These are phyloP conservation scores for Coilia nasus DNA, from an alignment of 2,797 vertebrate genomes.

Conservation along the genomic window DNA sequence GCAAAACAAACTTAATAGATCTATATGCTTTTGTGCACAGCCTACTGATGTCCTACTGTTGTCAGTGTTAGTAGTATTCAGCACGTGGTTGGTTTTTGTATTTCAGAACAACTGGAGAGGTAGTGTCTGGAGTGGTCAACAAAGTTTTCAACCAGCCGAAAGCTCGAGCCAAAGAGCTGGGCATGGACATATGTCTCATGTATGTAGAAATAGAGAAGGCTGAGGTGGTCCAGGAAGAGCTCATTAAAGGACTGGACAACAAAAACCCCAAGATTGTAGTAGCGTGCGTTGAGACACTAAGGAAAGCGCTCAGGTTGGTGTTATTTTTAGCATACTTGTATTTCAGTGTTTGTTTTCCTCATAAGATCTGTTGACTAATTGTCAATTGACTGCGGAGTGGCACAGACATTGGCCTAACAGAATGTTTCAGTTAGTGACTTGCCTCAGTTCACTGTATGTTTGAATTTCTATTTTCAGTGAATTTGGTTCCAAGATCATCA, in stretches of 20 bases:
- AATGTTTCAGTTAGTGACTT: neutral
- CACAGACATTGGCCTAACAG: neutral
- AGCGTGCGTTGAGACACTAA: conserved; percentile 87
- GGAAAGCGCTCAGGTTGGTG: conserved; percentile 89
- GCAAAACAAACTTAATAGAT: neutral
- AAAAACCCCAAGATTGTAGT: conserved; percentile 97
- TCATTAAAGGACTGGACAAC: conserved; percentile 94
- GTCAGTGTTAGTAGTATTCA: neutral
- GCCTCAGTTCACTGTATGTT: neutral
- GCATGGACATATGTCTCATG: conserved; percentile 92
- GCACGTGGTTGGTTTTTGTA: conserved; percentile 24
- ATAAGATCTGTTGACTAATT: neutral
- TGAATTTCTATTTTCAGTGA: conserved; percentile 78
- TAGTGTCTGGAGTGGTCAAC: conserved; percentile 93
- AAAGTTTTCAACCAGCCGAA: conserved; percentile 99
- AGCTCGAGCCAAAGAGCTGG: conserved; percentile 93
- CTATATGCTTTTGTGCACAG: neutral
- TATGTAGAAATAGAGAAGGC: conserved; percentile 95
- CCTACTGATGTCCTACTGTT: neutral
- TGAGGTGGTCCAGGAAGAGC: conserved; percentile 92
- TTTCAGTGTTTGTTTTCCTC: conserved; percentile 38
- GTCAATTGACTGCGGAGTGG: neutral
- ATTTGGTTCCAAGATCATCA: conserved; percentile 96
- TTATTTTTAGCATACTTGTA: neutral
- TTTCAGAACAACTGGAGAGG: conserved; percentile 92